Conservation (phyloP, 2,113 vertebrate species). For the Notothenia rossii region DNA sequence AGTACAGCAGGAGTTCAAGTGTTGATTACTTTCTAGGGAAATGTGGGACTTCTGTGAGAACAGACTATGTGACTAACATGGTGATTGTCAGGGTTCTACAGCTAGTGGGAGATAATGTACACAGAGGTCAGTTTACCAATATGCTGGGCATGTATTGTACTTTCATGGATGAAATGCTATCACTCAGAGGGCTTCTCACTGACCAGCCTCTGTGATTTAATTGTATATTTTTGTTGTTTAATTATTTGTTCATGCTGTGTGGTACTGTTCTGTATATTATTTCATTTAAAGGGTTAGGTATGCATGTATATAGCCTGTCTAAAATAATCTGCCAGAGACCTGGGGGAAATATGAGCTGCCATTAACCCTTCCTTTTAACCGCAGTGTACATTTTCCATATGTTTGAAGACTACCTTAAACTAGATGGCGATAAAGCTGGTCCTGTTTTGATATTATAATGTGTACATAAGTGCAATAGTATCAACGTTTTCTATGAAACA, state of each 20-base stretch:
- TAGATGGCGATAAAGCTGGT: too few species aligned
- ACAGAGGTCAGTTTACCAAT: neutral
- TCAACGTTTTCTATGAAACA: too few species aligned
- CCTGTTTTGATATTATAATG: too few species aligned
- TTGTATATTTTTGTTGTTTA: too few species aligned
- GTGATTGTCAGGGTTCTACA: neutral
- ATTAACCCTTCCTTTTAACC: too few species aligned
- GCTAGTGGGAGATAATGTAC: neutral
- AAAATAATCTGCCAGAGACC: too few species aligned
- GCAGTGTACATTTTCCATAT: too few species aligned
- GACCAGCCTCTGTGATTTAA: neutral
- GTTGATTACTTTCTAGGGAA: slow-evolving; percentile 37
- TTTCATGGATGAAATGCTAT: slow-evolving; percentile 11
- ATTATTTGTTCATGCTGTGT: neutral
- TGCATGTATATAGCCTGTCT: too few species aligned
- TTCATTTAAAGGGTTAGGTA: too few species aligned
- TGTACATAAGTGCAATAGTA: too few species aligned
- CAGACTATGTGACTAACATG: slow-evolving; percentile 22
- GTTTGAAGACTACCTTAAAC: too few species aligned
- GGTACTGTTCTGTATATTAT: neutral
- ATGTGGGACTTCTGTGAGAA: neutral
- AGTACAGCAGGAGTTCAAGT: slow-evolving; percentile 1
- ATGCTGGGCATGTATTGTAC: neutral
- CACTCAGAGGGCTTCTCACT: neutral
- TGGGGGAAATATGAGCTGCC: too few species aligned